Percentiles rank a stretch among this genome's conserved stretches.
Conservation (phyloP, 2,888 invertebrate species). For the Oasisia sp. region DNA sequence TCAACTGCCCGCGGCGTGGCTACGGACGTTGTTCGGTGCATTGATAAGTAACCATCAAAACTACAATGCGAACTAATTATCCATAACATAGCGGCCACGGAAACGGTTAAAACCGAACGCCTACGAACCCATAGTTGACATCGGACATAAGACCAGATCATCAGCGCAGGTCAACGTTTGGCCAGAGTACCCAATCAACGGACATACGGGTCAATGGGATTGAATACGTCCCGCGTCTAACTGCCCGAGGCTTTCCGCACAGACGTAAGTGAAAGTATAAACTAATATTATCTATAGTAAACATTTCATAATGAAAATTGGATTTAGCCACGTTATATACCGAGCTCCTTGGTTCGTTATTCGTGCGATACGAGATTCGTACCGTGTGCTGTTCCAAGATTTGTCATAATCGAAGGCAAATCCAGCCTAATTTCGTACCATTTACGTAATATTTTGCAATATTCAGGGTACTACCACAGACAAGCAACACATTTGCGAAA, state of each 20-base stretch:
- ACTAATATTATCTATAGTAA: background rate
- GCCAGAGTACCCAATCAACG: background rate
- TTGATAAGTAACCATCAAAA: background rate
- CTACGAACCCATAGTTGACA: background rate
- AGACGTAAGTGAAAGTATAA: background rate
- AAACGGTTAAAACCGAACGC: background rate
- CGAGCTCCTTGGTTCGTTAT: background rate
- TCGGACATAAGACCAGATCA: background rate
- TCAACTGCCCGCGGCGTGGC: background rate
- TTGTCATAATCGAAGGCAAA: no score
- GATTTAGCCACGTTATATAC: background rate
- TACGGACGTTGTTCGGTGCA: background rate
- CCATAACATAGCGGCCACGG: background rate
- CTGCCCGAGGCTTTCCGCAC: background rate
- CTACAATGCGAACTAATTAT: constrained; percentile 17
- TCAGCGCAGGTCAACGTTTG: background rate
- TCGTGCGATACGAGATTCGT: background rate
- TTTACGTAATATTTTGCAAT: no score
- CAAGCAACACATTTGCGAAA: no score
- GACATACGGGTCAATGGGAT: background rate
- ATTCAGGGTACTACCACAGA: no score
- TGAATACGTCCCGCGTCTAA: background rate
- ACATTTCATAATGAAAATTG: background rate
- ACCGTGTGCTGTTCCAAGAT: no score
- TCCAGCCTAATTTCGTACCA: no score